These are phyloP conservation scores for Melanaphis sacchari DNA, from an alignment of 1,140 invertebrate genomes.

Conservation along the genomic window DNA sequence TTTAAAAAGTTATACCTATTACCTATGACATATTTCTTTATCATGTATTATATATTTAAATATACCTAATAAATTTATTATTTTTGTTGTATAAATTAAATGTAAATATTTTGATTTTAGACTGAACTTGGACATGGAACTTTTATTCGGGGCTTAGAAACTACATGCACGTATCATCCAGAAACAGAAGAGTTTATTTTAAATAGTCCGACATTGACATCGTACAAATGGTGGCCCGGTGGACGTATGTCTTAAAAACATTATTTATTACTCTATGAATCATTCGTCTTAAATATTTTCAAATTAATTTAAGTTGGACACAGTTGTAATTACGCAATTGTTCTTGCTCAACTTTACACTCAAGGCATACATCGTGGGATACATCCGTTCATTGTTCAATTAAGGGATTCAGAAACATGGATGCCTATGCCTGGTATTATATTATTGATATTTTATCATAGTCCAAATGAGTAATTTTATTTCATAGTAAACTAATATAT, in stretches of 20 bases:
- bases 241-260: conserved; percentile 73
- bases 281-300: not conserved
- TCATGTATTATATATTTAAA: not conserved
- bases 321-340: conserved; percentile 89
- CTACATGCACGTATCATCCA: conserved; percentile 88
- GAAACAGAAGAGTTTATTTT: conserved; percentile 85
- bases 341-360: conserved; percentile 87
- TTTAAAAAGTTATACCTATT: too few species aligned
- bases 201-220: conserved; percentile 84
- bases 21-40: not conserved
- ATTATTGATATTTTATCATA: not conserved
- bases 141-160: conserved; percentile 90
- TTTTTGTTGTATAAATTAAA: not conserved
- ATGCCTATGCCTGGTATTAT: conserved; percentile 69
- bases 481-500: not conserved
- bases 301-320: conserved; percentile 78
- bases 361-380: conserved; percentile 85
- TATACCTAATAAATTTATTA: not conserved
- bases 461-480: not conserved
- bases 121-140: conserved; percentile 94
- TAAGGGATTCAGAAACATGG: conserved; percentile 87
- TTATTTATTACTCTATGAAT: not conserved
- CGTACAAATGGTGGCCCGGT: conserved; percentile 95
- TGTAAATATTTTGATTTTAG: conserved; percentile 64
- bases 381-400: conserved; percentile 91